Base-by-base conservation (phyloP, 2,113 vertebrate genomes). In the Pterocles orientalis region DNA sequence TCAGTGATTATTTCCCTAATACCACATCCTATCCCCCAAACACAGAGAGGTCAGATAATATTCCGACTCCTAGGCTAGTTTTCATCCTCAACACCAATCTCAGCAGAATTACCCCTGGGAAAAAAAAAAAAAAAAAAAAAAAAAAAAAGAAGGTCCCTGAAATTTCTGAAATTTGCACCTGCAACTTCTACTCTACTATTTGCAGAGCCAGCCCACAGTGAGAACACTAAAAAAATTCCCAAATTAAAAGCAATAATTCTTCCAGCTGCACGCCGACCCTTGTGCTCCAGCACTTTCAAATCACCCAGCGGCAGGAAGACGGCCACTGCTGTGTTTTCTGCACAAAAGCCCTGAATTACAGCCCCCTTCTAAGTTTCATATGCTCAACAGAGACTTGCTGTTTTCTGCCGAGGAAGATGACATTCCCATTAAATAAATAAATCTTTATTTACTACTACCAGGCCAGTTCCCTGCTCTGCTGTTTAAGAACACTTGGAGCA, bases 1-100 rank as follows among this genome's bases (percentile, higher is more conserved):
- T 84, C 75, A 61, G 33, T 57, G 62, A 83, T 93, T 79, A 91
- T 73, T 88, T 92, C 48, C 54, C 64, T 89, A 77, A 97, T 48
- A 65, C 53, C 65, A 82, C 64, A 56, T 54, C 56, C 66, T 71
- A 54, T 23, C 58, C 31, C 51, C 61, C 36, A 54, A 51, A 53
- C 36, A 66, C 0, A 6, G 72, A 68, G 56, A 64, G 60, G 71
- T 82, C 82, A 70, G 41, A 57, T 34, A 34, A 69, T 7, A 31
- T 48, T 53, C 36, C 58, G 53, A 5, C 48, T 88, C 86, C 73
- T 47, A 71, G 33, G 41, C 29, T 83, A 61, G 15, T 58, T 78
- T 87, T 83, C 57, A 65, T 34, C 54, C 58, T 50, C 26, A 29
- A 34, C 56, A 78, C 29, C 75, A 93, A 76, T 36, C 29, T 15